Evolutionary conservation across 2,797 vertebrate genomes (phyloP).

Genomic region (Novumbra hubbsi): DNA sequence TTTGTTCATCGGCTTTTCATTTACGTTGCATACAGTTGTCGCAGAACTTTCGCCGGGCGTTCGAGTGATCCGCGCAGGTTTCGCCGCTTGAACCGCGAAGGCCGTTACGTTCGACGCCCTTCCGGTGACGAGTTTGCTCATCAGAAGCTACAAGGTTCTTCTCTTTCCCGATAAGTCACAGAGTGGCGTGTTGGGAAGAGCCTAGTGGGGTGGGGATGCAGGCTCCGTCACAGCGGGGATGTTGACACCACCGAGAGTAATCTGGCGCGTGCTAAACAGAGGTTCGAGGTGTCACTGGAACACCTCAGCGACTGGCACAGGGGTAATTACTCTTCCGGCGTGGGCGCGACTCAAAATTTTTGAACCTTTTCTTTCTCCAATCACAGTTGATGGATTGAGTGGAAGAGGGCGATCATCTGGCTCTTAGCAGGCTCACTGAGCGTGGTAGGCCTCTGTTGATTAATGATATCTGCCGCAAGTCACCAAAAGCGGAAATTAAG

Average conservation of each 20-base stretch:
- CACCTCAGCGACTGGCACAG: constrained; percentile 63
- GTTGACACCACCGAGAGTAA: constrained; percentile 61
- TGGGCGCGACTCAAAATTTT: constrained; percentile 72
- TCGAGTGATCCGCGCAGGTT: background rate
- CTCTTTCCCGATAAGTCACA: constrained; percentile 7
- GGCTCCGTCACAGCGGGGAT: constrained; percentile 49
- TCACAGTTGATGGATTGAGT: constrained; percentile 79
- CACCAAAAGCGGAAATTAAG: constrained; percentile 79
- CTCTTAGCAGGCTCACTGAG: constrained; percentile 71
- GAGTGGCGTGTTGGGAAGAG: constrained; percentile 41
- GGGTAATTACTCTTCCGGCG: constrained; percentile 75
- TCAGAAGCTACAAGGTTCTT: constrained; percentile 54
- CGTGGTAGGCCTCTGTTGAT: constrained; percentile 70
- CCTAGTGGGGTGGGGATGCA: constrained; percentile 51
- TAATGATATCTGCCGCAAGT: constrained; percentile 75
- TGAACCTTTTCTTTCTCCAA: constrained; percentile 78
- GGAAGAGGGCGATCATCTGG: constrained; percentile 75
- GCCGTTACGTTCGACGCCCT: constrained; percentile 31
- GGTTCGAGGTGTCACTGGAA: constrained; percentile 67
- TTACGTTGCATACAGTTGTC: background rate
- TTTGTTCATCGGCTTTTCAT: background rate
- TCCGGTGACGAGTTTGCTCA: constrained; percentile 54
- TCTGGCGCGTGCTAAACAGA: constrained; percentile 73
- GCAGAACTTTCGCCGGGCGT: background rate
- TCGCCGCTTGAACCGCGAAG: constrained; percentile 22